Base-by-base conservation (phyloP, 2,113 vertebrate species). In the Gila orcuttii region DNA sequence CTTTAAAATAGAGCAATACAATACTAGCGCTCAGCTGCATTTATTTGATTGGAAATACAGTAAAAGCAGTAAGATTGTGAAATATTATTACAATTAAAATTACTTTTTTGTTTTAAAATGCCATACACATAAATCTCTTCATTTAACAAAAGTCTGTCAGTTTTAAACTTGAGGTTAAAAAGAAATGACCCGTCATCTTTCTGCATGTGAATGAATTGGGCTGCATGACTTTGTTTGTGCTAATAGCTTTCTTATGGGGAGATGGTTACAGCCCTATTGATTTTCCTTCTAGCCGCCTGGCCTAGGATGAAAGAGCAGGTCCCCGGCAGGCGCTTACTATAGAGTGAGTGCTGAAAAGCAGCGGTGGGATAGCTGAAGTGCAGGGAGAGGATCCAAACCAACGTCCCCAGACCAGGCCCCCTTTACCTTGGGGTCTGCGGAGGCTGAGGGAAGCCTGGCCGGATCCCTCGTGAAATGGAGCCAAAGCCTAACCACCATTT, bases 231-330 rank as follows among this genome's bases (percentile, higher is more conserved):
- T 86, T 88, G 86, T 92, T 87, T 80, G 83, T 88, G 87, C 88
- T 89, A 92, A 93, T 91, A 88, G 80, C 87, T 90, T 91, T 92
- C 92, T 90, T 90, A 92, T 88, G 82, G 88, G 31, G 85, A 89
- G 89, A 90, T 90, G 75, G 91, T 93, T 92, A 89, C 83, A 66
- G 78, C 45, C 79, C 74, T 90, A 90, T 90, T 91, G 88, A 91
- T 92, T 93, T 93, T 91, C 90, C 90, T 84, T 84, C 13, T n/a
- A 85, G 86, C 86, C 13, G 59, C 88, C 91, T 94, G 92, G 92
- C 92, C 73, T 31, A 1, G 74, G 92, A 93, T 94, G 87, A 94
- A 95, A 93, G 92, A 68, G 0, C 28, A 10, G 31, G 25, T 86
- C 89, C 89, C 90, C 85, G 64, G 77, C 85, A 88, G 85, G 86